phyloP scores from a whole-genome alignment of 2,888 invertebrate species.

The Rhorus exstirpatorius region DNA sequence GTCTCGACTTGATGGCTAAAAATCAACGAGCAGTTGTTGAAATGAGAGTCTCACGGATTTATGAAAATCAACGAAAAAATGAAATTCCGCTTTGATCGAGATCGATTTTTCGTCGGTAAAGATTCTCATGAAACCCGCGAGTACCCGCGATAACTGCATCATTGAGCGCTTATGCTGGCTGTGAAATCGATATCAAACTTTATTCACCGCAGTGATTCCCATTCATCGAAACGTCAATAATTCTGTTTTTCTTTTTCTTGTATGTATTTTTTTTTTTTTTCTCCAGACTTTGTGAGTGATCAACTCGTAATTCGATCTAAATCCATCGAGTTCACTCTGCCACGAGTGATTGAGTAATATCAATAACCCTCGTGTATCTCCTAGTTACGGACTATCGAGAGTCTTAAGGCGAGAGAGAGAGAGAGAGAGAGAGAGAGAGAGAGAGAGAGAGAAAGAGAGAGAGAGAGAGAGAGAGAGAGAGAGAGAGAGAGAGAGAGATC shows the following conservation, averaged over 20 bases:
- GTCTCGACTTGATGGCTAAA: no score
- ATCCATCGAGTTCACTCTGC: conserved; percentile 16
- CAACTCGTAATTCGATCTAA: conserved; percentile 13
- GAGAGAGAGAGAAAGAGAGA: no score
- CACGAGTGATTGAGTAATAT: conserved; percentile 67
- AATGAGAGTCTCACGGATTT: no score
- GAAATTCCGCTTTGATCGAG: no score
- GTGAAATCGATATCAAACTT: conserved; percentile 52
- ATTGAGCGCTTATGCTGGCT: no score
- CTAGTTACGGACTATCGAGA: conserved; percentile 71
- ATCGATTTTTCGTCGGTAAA: background rate
- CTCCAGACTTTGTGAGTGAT: background rate
- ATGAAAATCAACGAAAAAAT: no score
- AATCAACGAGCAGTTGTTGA: no score
- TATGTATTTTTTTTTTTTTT: background rate
- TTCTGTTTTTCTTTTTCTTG: conserved; percentile 10
- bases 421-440: no score
- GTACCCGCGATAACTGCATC: no score
- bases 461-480: no score
- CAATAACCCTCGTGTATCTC: conserved; percentile 74
- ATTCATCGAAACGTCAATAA: conserved; percentile 65
- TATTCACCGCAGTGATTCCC: conserved; percentile 19
- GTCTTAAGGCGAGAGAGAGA: conserved; percentile 74
- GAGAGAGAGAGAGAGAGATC: conserved; percentile 7
- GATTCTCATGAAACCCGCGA: background rate